Evolutionary conservation across 2,888 invertebrate genomes (phyloP).

Genomic region (Andrena flavipes): DNA sequence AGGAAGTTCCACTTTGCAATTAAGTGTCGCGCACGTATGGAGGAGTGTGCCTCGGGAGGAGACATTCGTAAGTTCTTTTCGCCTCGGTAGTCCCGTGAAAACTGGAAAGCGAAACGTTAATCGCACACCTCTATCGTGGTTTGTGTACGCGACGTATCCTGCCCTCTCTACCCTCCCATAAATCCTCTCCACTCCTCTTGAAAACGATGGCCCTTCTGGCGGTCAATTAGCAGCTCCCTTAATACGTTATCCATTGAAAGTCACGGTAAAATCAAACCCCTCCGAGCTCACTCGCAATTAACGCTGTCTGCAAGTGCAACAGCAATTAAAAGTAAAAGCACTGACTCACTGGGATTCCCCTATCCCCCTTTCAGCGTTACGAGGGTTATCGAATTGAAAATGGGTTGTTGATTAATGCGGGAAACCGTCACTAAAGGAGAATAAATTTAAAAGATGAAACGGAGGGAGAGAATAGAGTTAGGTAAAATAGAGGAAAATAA

Average conservation of each 20-base stretch:
- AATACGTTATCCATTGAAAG: conserved; percentile 52
- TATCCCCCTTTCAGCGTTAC: neutral
- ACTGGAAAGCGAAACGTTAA: conserved; percentile 79
- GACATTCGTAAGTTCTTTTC: conserved; percentile 38
- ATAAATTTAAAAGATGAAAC: no score
- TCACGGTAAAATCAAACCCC: conserved; percentile 11
- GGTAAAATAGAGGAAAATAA: no score
- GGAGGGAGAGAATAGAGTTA: no score
- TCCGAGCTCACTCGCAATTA: conserved; percentile 8
- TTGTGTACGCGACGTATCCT: conserved; percentile 67
- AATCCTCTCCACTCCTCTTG: conserved; percentile 44
- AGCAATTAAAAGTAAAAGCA: conserved; percentile 20
- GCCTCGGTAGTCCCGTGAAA: conserved; percentile 75
- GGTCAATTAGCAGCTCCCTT: conserved; percentile 60
- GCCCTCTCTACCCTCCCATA: conserved; percentile 61
- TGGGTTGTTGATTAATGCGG: no score
- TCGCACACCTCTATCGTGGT: conserved; percentile 69
- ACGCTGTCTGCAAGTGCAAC: conserved; percentile 20
- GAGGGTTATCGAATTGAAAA: no score
- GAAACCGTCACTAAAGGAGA: no score
- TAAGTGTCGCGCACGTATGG: neutral
- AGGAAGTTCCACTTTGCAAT: neutral
- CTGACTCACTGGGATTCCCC: neutral
- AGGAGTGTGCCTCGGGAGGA: neutral
- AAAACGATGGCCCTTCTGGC: conserved; percentile 36